Percentiles rank a stretch among this genome's conserved stretches.
phyloP scores from a whole-genome alignment of 2,888 invertebrate genomes.

The Apodemia hepburni region DNA sequence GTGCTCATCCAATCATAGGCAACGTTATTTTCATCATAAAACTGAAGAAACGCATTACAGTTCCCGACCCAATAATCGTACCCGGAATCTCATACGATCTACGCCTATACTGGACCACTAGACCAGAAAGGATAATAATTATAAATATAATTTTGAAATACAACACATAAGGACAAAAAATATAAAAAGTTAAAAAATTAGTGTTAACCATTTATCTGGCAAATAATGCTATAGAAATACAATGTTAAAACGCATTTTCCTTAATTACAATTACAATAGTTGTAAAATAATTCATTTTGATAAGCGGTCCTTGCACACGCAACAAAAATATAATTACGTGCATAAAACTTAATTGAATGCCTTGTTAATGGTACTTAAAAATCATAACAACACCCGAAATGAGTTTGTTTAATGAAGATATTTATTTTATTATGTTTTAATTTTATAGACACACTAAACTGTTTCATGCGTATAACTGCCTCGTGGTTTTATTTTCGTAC shows the following conservation, averaged over 20 bases:
- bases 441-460: slow-evolving; percentile 7
- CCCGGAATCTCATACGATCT: too few species aligned
- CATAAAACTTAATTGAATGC: slow-evolving; percentile 17
- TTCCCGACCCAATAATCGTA: too few species aligned
- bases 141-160: too few species aligned
- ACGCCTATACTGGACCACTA: too few species aligned
- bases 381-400: slow-evolving; percentile 16
- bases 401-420: slow-evolving; percentile 6
- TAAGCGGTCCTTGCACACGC: slow-evolving; percentile 14
- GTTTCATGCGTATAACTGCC: neutral
- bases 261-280: slow-evolving; percentile 4
- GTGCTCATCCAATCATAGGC: too few species aligned
- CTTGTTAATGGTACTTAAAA: slow-evolving; percentile 19
- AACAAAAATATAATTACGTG: slow-evolving; percentile 14
- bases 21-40: too few species aligned
- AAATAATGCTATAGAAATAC: neutral
- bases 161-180: too few species aligned
- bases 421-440: slow-evolving; percentile 11
- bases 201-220: neutral
- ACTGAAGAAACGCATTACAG: too few species aligned
- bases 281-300: slow-evolving; percentile 17
- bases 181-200: too few species aligned
- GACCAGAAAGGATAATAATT: too few species aligned
- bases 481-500: neutral
- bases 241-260: neutral